Evolutionary conservation across 2,797 vertebrate genomes (phyloP).

Genomic region (Adrianichthys oophorus): DNA sequence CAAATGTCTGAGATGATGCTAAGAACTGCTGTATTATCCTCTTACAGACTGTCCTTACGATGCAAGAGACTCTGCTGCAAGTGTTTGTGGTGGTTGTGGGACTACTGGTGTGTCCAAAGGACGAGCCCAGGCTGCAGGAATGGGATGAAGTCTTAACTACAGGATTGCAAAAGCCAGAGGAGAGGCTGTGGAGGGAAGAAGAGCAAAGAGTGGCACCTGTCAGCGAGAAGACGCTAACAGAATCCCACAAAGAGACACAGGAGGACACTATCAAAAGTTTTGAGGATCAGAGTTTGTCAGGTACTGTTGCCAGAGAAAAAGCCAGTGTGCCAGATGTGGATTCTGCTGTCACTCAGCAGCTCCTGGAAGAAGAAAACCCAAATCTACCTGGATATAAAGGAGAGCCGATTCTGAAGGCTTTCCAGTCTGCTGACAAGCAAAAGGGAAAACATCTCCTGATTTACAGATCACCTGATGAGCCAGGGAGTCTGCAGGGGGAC

Average conservation of each 20-base stretch:
- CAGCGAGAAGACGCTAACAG: conserved; percentile 27
- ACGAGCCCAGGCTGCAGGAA: conserved; percentile 75
- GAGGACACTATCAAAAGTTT: background rate
- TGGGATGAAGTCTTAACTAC: conserved; percentile 64
- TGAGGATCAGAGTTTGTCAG: background rate
- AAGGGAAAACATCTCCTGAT: conserved; percentile 6
- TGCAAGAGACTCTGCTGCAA: conserved; percentile 83
- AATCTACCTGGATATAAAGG: background rate
- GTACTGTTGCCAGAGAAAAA: conserved; percentile 6
- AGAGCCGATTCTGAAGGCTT: background rate
- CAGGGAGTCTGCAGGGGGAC: background rate
- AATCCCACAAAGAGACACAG: conserved; percentile 6
- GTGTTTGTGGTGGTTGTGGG: conserved; percentile 85
- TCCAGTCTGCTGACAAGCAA: conserved; percentile 8
- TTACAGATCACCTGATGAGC: background rate
- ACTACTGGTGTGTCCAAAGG: conserved; percentile 79
- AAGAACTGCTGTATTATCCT: conserved; percentile 14
- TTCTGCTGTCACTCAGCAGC: conserved; percentile 1
- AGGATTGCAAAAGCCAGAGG: conserved; percentile 76
- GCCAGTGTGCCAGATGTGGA: conserved; percentile 5
- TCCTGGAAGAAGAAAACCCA: background rate
- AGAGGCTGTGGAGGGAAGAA: conserved; percentile 67
- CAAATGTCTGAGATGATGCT: background rate
- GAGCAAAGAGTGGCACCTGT: conserved; percentile 60
- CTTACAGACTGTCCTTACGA: conserved; percentile 67